Conservation (phyloP, 2,888 invertebrate species). For the Conus canariensis region DNA sequence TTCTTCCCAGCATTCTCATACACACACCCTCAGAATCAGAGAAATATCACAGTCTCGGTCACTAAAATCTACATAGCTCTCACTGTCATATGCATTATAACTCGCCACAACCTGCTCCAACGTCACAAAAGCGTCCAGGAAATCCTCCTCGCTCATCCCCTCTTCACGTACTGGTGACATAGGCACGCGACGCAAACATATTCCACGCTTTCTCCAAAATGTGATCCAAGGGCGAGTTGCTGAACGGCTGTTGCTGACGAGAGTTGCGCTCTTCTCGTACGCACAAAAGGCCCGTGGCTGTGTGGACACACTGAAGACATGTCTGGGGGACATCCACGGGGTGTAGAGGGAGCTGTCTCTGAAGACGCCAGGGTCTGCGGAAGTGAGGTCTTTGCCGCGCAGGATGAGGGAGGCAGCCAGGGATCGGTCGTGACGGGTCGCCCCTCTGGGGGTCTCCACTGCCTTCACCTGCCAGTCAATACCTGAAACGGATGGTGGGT, state of each 20-base stretch:
- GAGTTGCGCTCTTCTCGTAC: constrained; percentile 75
- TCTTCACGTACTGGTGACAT: constrained; percentile 79
- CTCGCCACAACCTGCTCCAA: constrained; percentile 77
- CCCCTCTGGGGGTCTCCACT: constrained; percentile 58
- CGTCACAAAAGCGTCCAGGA: constrained; percentile 77
- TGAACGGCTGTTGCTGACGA: constrained; percentile 77
- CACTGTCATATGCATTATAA: constrained; percentile 57
- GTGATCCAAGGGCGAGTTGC: constrained; percentile 69
- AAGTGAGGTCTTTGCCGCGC: constrained; percentile 68
- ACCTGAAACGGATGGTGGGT: constrained; percentile 60
- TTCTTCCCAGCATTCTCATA: too few relatives aligned
- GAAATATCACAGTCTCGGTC: too few relatives aligned
- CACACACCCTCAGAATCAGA: too few relatives aligned
- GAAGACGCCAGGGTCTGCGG: constrained; percentile 65
- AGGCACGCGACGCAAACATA: constrained; percentile 78
- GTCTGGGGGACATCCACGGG: constrained; percentile 69
- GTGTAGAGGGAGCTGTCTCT: constrained; percentile 70
- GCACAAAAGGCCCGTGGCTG: constrained; percentile 71
- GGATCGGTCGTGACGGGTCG: constrained; percentile 65
- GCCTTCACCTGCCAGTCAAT: constrained; percentile 75
- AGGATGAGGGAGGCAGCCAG: constrained; percentile 71
- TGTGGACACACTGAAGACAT: constrained; percentile 57
- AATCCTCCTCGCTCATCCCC: constrained; percentile 77
- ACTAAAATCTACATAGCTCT: too few relatives aligned
- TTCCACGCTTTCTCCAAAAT: constrained; percentile 78